Evolutionary conservation across 2,113 vertebrate genomes (phyloP).

Genomic region (Saccopteryx bilineata): DNA sequence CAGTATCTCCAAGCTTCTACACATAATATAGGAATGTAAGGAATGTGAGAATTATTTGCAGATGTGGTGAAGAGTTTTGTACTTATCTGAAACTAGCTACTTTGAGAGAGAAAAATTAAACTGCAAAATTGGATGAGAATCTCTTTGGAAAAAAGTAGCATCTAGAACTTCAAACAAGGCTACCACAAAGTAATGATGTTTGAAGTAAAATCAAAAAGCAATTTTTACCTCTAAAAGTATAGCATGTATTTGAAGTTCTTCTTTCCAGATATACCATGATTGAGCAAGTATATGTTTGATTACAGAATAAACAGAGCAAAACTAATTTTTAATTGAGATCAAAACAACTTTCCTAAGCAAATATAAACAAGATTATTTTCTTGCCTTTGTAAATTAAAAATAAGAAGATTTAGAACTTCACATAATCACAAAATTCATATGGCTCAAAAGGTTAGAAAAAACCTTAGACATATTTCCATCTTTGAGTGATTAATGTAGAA

Average conservation of each 20-base stretch:
- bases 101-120: background rate
- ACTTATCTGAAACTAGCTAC: background rate
- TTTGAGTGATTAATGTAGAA: background rate
- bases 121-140: background rate
- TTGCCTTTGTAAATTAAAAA: conserved; percentile 18
- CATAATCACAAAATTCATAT: background rate
- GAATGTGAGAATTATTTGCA: background rate
- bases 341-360: conserved; percentile 12
- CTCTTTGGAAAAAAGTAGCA: conserved; percentile 3
- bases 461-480: conserved; percentile 16
- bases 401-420: background rate
- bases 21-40: background rate
- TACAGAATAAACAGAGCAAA: background rate
- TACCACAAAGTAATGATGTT: background rate
- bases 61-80: background rate
- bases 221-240: background rate
- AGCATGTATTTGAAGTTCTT: background rate
- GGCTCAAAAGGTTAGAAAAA: conserved; percentile 49
- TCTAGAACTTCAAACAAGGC: background rate
- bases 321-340: background rate
- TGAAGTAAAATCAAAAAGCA: background rate
- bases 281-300: background rate
- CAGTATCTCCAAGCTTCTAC: background rate
- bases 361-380: background rate
- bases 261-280: background rate